Percentiles rank a stretch among this genome's conserved stretches.
Conservation (phyloP, 2,113 vertebrate genomes). For the Mastomys coucha region DNA sequence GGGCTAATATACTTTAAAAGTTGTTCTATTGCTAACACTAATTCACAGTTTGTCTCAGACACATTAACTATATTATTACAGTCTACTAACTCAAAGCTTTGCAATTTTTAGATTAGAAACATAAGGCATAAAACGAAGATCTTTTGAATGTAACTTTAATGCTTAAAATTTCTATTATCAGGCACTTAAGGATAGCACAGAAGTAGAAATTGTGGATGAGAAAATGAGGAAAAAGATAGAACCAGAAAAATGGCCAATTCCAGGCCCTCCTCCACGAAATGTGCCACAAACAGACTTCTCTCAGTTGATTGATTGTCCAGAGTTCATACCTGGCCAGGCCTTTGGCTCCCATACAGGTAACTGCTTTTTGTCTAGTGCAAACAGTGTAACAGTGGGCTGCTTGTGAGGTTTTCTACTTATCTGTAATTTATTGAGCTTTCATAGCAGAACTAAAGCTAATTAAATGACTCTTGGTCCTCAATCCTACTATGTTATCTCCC, state of each 20-base stretch:
- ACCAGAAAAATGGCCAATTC: slow-evolving; percentile 97
- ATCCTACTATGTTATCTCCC: slow-evolving; percentile 7
- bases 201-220: slow-evolving; percentile 94
- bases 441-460: slow-evolving; percentile 53
- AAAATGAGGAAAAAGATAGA: slow-evolving; percentile 93
- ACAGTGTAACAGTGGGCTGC: slow-evolving; percentile 34
- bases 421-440: slow-evolving; percentile 67
- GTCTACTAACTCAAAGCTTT: slow-evolving; percentile 13
- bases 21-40: not conserved
- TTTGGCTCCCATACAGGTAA: slow-evolving; percentile 91
- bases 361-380: slow-evolving; percentile 74
- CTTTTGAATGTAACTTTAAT: slow-evolving; percentile 44
- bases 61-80: not conserved
- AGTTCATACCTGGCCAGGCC: slow-evolving; percentile 95
- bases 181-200: slow-evolving; percentile 95
- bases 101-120: not conserved
- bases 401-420: slow-evolving; percentile 63
- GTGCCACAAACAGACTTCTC: slow-evolving; percentile 95
- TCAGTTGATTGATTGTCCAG: slow-evolving; percentile 96
- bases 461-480: slow-evolving; percentile 48
- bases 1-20: not conserved
- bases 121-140: not conserved
- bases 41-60: not conserved
- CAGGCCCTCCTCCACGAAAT: slow-evolving; percentile 86
- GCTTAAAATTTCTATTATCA: slow-evolving; percentile 80